Conservation (phyloP, 2,888 invertebrate genomes). For the Rapana venosa region DNA sequence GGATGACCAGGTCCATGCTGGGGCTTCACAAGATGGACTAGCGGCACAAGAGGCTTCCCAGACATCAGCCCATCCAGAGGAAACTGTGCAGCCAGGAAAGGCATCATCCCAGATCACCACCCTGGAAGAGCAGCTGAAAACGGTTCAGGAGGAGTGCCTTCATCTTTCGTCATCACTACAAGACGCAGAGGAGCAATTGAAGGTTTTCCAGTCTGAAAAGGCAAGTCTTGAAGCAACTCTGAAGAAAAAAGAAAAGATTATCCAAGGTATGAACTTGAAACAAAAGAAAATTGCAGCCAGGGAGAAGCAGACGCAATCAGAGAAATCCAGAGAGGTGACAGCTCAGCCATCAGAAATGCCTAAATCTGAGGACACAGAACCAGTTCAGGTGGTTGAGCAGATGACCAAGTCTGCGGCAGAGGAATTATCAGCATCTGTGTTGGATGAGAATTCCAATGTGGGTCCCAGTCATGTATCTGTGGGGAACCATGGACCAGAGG, state of each 20-base stretch:
- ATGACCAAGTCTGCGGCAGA: conserved; percentile 3
- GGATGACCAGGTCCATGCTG: conserved; percentile 36
- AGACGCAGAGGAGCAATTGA: background rate
- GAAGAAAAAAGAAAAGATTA: conserved; percentile 53
- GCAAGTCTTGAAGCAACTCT: conserved; percentile 33
- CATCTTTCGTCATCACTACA: background rate
- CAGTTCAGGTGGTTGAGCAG: conserved; percentile 6
- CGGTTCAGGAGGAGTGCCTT: conserved; percentile 7
- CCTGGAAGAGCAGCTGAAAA: conserved; percentile 17
- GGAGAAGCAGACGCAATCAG: conserved; percentile 24
- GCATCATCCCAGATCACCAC: background rate
- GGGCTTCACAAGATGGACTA: background rate
- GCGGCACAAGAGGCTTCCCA: background rate
- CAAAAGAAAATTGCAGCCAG: conserved; percentile 44
- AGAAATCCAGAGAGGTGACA: conserved; percentile 28
- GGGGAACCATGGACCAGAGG: background rate
- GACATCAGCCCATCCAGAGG: background rate
- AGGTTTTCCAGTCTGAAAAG: conserved; percentile 23
- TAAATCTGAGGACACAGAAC: conserved; percentile 1
- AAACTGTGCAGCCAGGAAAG: background rate
- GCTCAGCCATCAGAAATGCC: background rate
- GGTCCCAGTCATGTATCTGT: background rate
- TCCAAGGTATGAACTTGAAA: conserved; percentile 50
- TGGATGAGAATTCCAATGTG: conserved; percentile 9
- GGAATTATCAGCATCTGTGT: conserved; percentile 8